Base-by-base conservation (phyloP, 2,113 vertebrate species). In the Passer montanus region DNA sequence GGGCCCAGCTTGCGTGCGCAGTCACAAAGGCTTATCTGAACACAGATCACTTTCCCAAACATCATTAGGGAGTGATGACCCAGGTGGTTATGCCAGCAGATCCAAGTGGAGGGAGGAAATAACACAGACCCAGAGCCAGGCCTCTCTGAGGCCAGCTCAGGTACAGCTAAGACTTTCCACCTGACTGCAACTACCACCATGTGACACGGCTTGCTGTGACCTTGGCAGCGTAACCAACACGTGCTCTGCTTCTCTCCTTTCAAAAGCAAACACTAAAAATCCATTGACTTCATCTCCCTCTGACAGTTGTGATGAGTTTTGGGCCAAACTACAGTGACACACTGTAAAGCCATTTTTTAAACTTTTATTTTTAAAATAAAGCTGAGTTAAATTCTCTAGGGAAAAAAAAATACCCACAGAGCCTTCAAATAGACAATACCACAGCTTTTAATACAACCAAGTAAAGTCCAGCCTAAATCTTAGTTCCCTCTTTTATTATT, bases 361-460 rank as follows among this genome's bases (percentile, higher is more conserved):
- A 70, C 15, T 69, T 73, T 60, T 41, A 15, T 59, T 84, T 85
- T 75, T 31, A 92, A 90, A 94, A 50, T 10, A 74, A 89, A 72
- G 39, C 43, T 50, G 46, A 81, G 9, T 46, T 64, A 84, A 60
- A 19, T 37, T 81, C n/a, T 80, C n/a, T 41, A 68, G 7, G 31
- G 13, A 20, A 72, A 78, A 84, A 24, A 72, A 78, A 81, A 53
- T 6, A 87, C 4, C 23, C 24, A 13, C 16, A 55, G 47, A 84
- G 33, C 8, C 33, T 84, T 91, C 50, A 0, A 0, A 70, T 4
- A 84, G 55, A n/a, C 0, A 2, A 20, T 27, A 22, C 27, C 41
- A 69, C 13, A 41, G 44, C 14, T 63, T 56, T 68, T 73, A 76
- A 4, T 39, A 73, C 23, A 86, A 53, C 2, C 44, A 64, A 68